These are phyloP conservation scores for Steinernema scapterisci DNA, from an alignment of 2,888 invertebrate genomes.

Conservation along the genomic window DNA sequence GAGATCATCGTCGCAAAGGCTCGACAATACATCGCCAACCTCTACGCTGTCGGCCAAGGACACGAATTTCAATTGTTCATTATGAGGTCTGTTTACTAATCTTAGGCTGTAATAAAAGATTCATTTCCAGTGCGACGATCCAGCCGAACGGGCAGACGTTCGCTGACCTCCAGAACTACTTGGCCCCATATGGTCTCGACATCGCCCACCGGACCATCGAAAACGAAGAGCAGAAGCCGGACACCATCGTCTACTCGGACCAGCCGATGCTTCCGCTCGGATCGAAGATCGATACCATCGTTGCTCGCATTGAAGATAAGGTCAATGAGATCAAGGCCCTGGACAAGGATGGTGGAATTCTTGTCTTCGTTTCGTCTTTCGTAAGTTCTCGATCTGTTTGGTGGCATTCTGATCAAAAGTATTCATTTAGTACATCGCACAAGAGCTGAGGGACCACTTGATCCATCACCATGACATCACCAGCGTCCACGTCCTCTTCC, in stretches of 20 bases:
- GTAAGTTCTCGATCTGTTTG: too few relatives aligned
- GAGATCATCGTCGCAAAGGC: neutral
- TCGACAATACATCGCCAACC: neutral
- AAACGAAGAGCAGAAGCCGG: neutral
- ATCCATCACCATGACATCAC: neutral
- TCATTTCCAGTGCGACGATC: neutral
- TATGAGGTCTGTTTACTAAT: neutral
- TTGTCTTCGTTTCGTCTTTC: neutral
- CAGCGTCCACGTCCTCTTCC: neutral
- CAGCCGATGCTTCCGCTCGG: neutral
- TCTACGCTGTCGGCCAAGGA: neutral
- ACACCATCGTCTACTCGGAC: neutral
- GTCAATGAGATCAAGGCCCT: neutral
- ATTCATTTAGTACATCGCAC: neutral
- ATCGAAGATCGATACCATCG: neutral
- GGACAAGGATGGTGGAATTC: neutral
- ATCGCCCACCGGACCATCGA: neutral
- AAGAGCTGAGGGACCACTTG: neutral
- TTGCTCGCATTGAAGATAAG: neutral
- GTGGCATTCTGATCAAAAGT: too few relatives aligned
- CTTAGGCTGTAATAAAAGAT: neutral
- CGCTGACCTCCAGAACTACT: neutral
- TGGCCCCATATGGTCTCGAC: neutral
- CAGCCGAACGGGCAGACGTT: neutral
- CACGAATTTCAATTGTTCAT: conserved; percentile 1